Percentiles rank a stretch among this genome's conserved stretches.
phyloP scores from a whole-genome alignment of 1,140 invertebrate species.

The Drosophila lowei region DNA sequence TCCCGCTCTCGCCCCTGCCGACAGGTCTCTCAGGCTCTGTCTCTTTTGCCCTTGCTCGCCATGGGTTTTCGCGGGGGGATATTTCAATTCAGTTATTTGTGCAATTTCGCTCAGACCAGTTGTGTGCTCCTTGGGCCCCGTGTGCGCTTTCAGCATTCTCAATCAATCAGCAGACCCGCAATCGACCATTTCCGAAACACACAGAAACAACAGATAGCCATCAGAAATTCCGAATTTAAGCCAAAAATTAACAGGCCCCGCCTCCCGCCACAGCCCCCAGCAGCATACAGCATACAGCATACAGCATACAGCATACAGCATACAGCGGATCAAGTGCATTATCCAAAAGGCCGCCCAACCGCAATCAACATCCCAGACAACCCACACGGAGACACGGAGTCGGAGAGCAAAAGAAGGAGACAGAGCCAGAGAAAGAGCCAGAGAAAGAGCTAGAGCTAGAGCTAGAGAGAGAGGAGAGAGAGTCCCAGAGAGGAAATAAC shows the following conservation, averaged over 20 bases:
- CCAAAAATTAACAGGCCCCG: slow-evolving; percentile 18
- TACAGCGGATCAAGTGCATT: slow-evolving; percentile 36
- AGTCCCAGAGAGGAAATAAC: slow-evolving; percentile 20
- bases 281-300: background rate
- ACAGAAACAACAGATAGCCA: slow-evolving; percentile 1
- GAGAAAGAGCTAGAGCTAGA: background rate
- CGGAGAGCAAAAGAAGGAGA: slow-evolving; percentile 3
- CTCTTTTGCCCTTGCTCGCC: slow-evolving; percentile 7
- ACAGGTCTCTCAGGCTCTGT: slow-evolving; percentile 6
- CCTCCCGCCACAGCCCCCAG: background rate
- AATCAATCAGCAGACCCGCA: slow-evolving; percentile 37
- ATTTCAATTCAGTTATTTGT: slow-evolving; percentile 80
- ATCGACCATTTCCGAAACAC: slow-evolving; percentile 13
- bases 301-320: background rate
- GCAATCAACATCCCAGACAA: slow-evolving; percentile 57
- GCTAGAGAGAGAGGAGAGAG: slow-evolving; percentile 3
- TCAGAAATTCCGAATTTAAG: background rate
- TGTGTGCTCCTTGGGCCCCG: slow-evolving; percentile 58
- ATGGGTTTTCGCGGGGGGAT: slow-evolving; percentile 33
- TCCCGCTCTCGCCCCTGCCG: slow-evolving; percentile 5
- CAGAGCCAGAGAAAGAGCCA: background rate
- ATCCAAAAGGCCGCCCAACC: slow-evolving; percentile 44
- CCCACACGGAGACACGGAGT: slow-evolving; percentile 7
- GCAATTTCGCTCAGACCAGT: slow-evolving; percentile 78
- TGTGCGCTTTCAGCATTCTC: slow-evolving; percentile 53